A percentile compares a stretch with the other conserved stretches of the same genome.
These are phyloP conservation scores for Chelidonichthys spinosus DNA, from an alignment of 2,797 vertebrate species.

Conservation along the genomic window DNA sequence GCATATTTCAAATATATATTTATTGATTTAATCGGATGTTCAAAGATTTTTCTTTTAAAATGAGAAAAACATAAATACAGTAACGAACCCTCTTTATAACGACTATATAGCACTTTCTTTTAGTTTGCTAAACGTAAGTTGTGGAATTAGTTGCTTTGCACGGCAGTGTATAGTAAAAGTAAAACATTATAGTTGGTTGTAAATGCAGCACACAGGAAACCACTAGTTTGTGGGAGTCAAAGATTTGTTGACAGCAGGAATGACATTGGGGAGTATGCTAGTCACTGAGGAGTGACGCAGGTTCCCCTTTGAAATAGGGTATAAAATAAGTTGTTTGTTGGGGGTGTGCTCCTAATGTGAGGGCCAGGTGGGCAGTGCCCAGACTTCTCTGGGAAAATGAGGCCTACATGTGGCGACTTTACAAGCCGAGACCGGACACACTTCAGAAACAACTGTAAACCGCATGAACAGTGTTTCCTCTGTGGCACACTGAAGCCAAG, in stretches of 20 bases:
- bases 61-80: neutral
- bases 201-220: slow-evolving; percentile 47
- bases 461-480: slow-evolving; percentile 71
- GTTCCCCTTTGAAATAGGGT: slow-evolving; percentile 69
- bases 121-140: neutral
- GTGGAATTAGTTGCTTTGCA: slow-evolving; percentile 7
- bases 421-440: slow-evolving; percentile 77
- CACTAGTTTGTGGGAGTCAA: slow-evolving; percentile 22
- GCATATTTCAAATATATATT: neutral
- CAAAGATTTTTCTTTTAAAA: neutral
- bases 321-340: slow-evolving; percentile 72
- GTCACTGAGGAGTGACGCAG: slow-evolving; percentile 66
- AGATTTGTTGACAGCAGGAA: slow-evolving; percentile 47
- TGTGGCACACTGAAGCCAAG: slow-evolving; percentile 53
- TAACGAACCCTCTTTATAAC: neutral
- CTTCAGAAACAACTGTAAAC: slow-evolving; percentile 81
- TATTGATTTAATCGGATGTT: neutral
- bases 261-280: slow-evolving; percentile 49
- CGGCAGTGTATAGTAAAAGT: slow-evolving; percentile 23
- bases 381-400: slow-evolving; percentile 71
- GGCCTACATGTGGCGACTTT: slow-evolving; percentile 76
- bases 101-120: neutral
- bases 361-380: slow-evolving; percentile 70
- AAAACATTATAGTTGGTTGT: slow-evolving; percentile 37
- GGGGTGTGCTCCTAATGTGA: slow-evolving; percentile 60